Base-by-base conservation (phyloP, 2,888 invertebrate species). In the Aspidiotus destructor region DNA sequence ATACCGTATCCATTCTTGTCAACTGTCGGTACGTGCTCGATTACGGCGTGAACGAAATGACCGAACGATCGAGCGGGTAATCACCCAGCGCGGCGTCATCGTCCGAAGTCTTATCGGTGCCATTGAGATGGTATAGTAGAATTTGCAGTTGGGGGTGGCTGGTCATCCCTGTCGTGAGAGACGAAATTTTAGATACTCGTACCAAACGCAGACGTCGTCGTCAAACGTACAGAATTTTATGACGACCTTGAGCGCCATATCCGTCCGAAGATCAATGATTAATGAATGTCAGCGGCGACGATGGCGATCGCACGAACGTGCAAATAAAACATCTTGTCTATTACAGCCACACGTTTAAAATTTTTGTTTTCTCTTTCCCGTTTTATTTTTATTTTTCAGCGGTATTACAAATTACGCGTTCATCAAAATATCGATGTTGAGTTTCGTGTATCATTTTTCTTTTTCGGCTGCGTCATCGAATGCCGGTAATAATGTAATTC, bases 271-370 rank as follows among this genome's bases (percentile, higher is more conserved):
- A n/a, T 48, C 48, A 48, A 48, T 48, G 48, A 48, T 48, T 48
- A 48, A 48, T 48, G 48, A 48, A 48, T 48, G 48, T 48, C 48
- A 48, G 48, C 48, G 48, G 48, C 48, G 48, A n/a, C 48, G n/a
- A n/a, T n/a, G 48, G 48, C 48, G 48, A n/a, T 48, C 48, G 48
- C 48, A 48, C 28, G 28, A 5, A 48, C n/a, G 11, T 48, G 48
- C 48, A n/a, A 48, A 48, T 48, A 13, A 48, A 48, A 13, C 10
- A 11, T 13, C 11, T n/a, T 11, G 48, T 48, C 11, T 48, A 48
- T n/a, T 13, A 48, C 48, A 28, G 28, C 28, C 5, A 28, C 28
- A 28, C 28, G 28, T 28, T 28, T 28, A 28, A 28, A 28, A 28
- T 28, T 28, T 28, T 28, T 28, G 28, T 28, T 28, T 28, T 28